Base-by-base conservation (phyloP, 2,888 invertebrate species). In the Tubulanus polymorphus region DNA sequence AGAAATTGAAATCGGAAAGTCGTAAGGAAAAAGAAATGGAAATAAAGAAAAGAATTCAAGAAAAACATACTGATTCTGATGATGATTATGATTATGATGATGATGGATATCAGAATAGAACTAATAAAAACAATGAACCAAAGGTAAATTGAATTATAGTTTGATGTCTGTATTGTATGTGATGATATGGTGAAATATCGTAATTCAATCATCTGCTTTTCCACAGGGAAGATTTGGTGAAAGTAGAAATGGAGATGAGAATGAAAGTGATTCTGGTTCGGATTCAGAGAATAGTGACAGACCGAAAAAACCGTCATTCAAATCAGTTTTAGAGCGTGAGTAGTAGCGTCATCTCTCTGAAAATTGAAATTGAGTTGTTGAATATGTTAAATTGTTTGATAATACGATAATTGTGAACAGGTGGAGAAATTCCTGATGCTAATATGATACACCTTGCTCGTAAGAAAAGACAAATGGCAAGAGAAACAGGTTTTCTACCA, bases 371-470 rank as follows among this genome's bases (percentile, higher is more conserved):
- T 20, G n/a, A 20, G 20, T 5, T n/a, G 1, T 27, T 25, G 15
- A 28, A 28, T n/a, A 18, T 18, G 25, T 30, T 5, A 28, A 12
- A 12, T 3, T 26, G 37, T 2, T 18, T 18, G 15, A 18, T 1
- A 15, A 28, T 46, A 20, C 26, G 30, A 28, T 41, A 29, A 47
- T 56, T n/a, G n/a, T n/a, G n/a, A n/a, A n/a, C 55, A 84, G 84
- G 84, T 73, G 95, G 95, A 18, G 88, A 87, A 65, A 96, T 96
- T 74, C 96, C 97, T 10, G 96, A 97, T 83, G 96, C 97, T 10
- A 93, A 93, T 52, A 90, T 94, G 84, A 97, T 99, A 78, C 96
- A 96, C 82, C 93, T 93, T 64, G 95, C 95, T 12, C 85, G 95
- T 73, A 97, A 97, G 81, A 86, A 90, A 61, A 84, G 97, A 70